Base-by-base conservation (phyloP, 2,888 invertebrate species). In the Papilio demoleus region DNA sequence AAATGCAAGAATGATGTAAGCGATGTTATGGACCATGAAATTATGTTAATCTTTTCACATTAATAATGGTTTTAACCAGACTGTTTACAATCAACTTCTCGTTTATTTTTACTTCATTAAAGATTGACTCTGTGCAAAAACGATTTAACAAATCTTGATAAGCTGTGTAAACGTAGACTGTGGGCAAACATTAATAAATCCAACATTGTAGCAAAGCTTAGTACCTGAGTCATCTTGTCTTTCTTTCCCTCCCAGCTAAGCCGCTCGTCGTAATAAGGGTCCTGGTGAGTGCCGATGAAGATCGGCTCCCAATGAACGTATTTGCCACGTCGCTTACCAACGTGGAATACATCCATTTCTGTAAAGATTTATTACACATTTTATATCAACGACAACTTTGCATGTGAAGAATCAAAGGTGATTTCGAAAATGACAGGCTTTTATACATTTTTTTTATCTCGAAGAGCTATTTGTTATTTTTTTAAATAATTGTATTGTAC, bases 151-250 rank as follows among this genome's bases (percentile, higher is more conserved):
- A 8, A n/a, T 4, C 4, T 4, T 40, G 40, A n/a, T 40, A 19
- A 19, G n/a, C 14, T 27, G 27, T 27, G 24, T 8, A n/a, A n/a
- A 50, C 24, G 24, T 27, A 50, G 24, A 50, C 50, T 50, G 50
- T 50, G 24, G 14, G 50, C 50, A 24, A 50, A 50, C 24, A 50
- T 50, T 50, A 50, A 50, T 27, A 50, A 53, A 53, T 14, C 14
- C 27, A 27, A 53, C 53, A 59, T 59, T 59, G 22, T 59, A 59
- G 17, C 27, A 53, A 50, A 74, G 62, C 50, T 56, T 3, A 19
- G 83, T 85, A 97, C 98, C 96, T 98, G 98, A 70, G 97, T 97
- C 98, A 98, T 98, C 92, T 98, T 98, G 88, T 98, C 98, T 87
- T 97, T 96, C 88, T 97, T 97, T 53, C 98, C 98, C 83, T 98